Conservation (phyloP, 2,888 invertebrate species). For the Iselma pallidipennis region DNA sequence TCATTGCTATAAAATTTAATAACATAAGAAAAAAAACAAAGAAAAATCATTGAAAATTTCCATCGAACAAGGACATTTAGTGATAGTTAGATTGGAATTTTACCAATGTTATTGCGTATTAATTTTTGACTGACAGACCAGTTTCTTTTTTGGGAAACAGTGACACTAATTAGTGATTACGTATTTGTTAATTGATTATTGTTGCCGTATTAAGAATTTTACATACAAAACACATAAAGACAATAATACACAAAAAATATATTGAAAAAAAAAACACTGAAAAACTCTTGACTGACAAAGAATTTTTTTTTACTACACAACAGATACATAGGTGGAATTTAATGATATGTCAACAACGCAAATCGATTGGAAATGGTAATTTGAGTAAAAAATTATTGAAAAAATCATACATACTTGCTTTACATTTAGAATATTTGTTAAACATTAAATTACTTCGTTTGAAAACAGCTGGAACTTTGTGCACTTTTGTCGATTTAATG, state of each 20-base stretch:
- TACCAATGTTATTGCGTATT: conserved; percentile 29
- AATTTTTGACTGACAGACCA: conserved; percentile 17
- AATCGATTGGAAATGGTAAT: neutral
- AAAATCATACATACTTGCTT: conserved; percentile 27
- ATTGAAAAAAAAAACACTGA: neutral
- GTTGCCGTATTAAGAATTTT: no score
- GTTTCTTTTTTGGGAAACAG: no score
- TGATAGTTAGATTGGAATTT: conserved; percentile 20
- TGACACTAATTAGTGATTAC: neutral
- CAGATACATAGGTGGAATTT: conserved; percentile 22
- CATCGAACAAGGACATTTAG: conserved; percentile 13
- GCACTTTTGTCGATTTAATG: conserved; percentile 7
- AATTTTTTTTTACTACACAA: conserved; percentile 8
- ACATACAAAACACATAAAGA: no score
- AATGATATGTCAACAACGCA: conserved; percentile 14
- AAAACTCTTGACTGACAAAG: neutral
- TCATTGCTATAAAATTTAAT: conserved; percentile 43
- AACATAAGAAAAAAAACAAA: neutral
- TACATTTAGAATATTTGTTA: conserved; percentile 29
- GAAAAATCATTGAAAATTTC: no score
- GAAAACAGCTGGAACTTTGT: conserved; percentile 2
- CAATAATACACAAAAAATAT: no score
- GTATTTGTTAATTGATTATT: neutral
- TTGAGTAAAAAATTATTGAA: neutral
- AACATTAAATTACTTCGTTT: conserved; percentile 24